A percentile compares a stretch with the other conserved stretches of the same genome.
Conservation (phyloP, 1,140 invertebrate species). For the Aphis craccivora region DNA sequence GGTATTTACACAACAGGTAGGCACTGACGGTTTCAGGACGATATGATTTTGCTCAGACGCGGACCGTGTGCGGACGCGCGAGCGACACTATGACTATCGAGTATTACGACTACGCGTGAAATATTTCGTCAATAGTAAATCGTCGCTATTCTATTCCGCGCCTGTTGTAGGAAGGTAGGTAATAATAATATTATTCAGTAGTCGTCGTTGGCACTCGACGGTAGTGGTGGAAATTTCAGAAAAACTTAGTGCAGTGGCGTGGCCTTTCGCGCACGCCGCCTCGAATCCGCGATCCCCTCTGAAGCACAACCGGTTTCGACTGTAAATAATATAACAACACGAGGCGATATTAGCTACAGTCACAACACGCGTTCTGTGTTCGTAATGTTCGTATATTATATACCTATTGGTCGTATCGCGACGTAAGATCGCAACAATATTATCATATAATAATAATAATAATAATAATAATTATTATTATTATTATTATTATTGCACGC, state of each 20-base stretch:
- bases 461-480: not conserved
- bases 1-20: not conserved
- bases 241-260: not conserved
- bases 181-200: not conserved
- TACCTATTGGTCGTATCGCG: not conserved
- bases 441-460: not conserved
- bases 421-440: not conserved
- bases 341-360: not conserved
- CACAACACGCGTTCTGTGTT: not conserved
- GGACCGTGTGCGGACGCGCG: too few species aligned
- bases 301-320: conserved; percentile 39
- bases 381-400: too few species aligned
- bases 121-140: conserved; percentile 2
- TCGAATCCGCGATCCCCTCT: conserved; percentile 39
- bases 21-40: not conserved
- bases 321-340: not conserved
- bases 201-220: not conserved
- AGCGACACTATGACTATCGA: too few species aligned
- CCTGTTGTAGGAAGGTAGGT: not conserved
- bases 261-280: not conserved
- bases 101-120: not conserved
- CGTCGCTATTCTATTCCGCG: not conserved
- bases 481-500: not conserved
- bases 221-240: conserved; percentile 18
- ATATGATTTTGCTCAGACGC: not conserved